Percentiles rank a stretch among this genome's conserved stretches.
phyloP scores from a whole-genome alignment of 2,113 vertebrate species.

The Nicator chloris region DNA sequence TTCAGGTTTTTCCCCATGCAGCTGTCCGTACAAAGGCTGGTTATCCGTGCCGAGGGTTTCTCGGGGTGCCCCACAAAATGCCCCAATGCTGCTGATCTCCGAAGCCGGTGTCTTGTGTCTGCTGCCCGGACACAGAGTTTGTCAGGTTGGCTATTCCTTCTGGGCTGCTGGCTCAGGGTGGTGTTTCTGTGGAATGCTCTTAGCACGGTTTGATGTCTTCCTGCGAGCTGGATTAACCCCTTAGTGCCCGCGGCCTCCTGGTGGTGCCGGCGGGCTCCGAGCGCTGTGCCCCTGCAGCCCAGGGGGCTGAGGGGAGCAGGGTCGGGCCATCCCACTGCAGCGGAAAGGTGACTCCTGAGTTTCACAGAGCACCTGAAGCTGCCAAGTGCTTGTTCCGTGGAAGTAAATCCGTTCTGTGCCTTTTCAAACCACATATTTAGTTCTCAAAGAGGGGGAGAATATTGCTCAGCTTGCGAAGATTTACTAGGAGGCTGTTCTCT shows the following conservation, averaged over 20 bases:
- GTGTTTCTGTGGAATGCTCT: constrained; percentile 46
- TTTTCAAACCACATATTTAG: not conserved
- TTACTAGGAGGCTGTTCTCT: not conserved
- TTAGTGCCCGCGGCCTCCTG: not conserved
- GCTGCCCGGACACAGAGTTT: not conserved
- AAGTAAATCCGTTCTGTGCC: rapidly evolving
- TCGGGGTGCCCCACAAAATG: not conserved
- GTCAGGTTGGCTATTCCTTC: not conserved
- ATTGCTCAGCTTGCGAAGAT: not conserved
- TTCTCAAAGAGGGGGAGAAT: not conserved
- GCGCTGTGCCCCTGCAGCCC: not conserved
- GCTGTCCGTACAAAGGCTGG: not conserved
- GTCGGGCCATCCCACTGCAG: rapidly evolving
- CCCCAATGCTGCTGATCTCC: not conserved
- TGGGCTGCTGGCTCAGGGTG: not conserved
- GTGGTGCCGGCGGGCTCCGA: rapidly evolving
- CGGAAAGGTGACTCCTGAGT: not conserved
- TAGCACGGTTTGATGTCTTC: not conserved
- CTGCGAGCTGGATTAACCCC: constrained; percentile 13
- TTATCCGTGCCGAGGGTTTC: not conserved
- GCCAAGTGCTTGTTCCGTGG: rapidly evolving
- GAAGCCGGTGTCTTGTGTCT: not conserved
- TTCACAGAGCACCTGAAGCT: not conserved
- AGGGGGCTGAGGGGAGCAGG: not conserved
- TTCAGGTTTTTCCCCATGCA: not conserved